phyloP scores from a whole-genome alignment of 2,797 vertebrate genomes.

The Cygnus olor region DNA sequence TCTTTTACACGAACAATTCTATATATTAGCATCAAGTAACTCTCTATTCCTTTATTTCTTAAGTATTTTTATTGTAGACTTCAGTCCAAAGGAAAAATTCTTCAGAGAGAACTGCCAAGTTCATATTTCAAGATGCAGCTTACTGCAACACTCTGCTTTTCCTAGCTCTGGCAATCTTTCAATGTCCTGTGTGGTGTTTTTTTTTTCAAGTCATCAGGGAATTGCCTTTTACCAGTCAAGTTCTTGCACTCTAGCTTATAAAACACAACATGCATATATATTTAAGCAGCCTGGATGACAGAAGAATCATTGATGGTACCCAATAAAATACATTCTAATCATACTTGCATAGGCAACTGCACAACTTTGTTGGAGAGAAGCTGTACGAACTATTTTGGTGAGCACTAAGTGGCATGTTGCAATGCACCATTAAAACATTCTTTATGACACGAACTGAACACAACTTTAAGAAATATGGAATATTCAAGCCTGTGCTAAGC shows the following conservation, averaged over 20 bases:
- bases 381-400: background rate
- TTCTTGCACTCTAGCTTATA: background rate
- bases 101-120: background rate
- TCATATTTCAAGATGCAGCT: background rate
- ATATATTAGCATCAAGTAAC: background rate
- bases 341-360: background rate
- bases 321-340: background rate
- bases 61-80: background rate
- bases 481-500: background rate
- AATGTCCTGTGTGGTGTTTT: background rate
- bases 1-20: background rate
- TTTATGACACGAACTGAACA: fast-evolving
- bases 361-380: background rate
- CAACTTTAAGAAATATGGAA: background rate
- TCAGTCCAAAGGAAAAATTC: background rate
- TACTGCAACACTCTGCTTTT: background rate
- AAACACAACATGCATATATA: background rate
- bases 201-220: background rate
- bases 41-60: background rate
- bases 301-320: background rate
- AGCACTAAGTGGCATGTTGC: background rate
- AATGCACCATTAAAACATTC: background rate
- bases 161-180: background rate
- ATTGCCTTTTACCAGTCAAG: background rate
- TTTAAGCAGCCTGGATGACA: background rate